These are phyloP conservation scores for Trididemnum clinides DNA, from an alignment of 23 tunicate species.

Conservation along the genomic window DNA sequence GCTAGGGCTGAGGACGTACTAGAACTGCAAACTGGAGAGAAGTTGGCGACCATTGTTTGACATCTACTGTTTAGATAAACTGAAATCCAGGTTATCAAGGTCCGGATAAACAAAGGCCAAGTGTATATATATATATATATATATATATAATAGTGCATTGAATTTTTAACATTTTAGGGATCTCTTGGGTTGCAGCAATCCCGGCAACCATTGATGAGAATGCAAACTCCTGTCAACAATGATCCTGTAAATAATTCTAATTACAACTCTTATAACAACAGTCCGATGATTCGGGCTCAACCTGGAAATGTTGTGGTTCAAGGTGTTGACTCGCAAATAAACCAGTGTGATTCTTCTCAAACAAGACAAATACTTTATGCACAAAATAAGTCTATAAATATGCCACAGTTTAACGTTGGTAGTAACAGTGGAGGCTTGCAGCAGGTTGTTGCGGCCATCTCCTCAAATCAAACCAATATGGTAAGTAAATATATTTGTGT, in stretches of 20 bases:
- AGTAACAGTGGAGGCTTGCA: constrained; percentile 40
- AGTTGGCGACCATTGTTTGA: no score
- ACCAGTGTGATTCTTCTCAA: constrained; percentile 28
- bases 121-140: no score
- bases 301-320: background rate
- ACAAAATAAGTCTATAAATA: constrained; percentile 5
- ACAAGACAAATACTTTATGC: constrained; percentile 25
- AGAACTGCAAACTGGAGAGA: no score
- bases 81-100: no score
- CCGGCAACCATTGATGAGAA: background rate
- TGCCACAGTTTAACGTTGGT: background rate
- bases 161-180: background rate
- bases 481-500: background rate
- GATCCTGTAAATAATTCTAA: background rate
- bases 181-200: background rate
- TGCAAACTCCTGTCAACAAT: background rate
- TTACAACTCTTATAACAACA: background rate
- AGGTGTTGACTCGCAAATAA: background rate
- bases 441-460: background rate
- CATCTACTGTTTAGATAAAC: no score
- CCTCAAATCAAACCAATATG: constrained; percentile 28
- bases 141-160: no score
- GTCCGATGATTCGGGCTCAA: background rate
- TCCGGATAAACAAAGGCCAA: no score
- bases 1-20: no score